These are phyloP conservation scores for Protaetia brevitarsis DNA, from an alignment of 1,140 invertebrate genomes.

Conservation along the genomic window DNA sequence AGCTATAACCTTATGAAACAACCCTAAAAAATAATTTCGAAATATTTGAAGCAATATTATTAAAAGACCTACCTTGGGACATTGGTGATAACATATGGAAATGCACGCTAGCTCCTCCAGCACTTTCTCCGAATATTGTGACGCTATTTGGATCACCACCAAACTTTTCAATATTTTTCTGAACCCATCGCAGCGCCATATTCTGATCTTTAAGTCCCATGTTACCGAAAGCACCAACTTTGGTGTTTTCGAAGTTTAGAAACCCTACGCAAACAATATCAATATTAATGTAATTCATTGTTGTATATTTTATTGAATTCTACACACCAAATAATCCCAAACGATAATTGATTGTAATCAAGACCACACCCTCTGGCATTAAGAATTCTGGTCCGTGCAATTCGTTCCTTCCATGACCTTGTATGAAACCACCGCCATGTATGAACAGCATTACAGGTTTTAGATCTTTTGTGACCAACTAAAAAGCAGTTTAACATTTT, in stretches of 20 bases:
- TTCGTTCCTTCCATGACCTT: conserved; percentile 54
- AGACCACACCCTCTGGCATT: conserved; percentile 54
- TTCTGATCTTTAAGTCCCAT: conserved; percentile 10
- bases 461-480: not conserved
- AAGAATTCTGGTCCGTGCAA: conserved; percentile 61
- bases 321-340: conserved; percentile 50
- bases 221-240: not conserved
- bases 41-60: not conserved
- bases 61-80: not conserved
- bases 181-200: conserved; percentile 6
- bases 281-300: not conserved
- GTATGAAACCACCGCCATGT: conserved; percentile 61
- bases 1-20: conserved; percentile 13
- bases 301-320: not conserved
- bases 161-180: conserved; percentile 20
- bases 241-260: conserved; percentile 13
- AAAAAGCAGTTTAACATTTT: too few species aligned
- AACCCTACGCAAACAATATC: not conserved
- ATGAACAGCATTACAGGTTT: conserved; percentile 63
- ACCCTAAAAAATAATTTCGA: not conserved
- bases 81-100: conserved; percentile 10
- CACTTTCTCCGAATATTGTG: conserved; percentile 16
- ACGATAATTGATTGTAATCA: conserved; percentile 53
- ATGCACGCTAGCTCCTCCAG: conserved; percentile 1
- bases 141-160: conserved; percentile 14